Evolutionary conservation across 2,113 vertebrate species (phyloP).

Genomic region (Carassius auratus): DNA sequence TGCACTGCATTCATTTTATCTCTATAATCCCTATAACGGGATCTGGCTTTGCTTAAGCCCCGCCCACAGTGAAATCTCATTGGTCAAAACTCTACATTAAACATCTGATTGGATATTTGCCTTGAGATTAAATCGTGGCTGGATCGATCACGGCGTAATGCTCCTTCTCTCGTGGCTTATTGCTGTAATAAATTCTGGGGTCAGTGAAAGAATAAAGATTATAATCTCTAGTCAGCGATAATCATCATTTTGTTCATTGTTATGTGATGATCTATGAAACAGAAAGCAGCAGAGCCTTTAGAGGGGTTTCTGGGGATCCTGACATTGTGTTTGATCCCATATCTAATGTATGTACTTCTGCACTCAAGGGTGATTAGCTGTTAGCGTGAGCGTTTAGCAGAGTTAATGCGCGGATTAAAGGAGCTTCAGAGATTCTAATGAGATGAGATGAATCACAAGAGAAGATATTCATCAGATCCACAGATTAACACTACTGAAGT

Average conservation of each 20-base stretch:
- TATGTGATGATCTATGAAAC: background rate
- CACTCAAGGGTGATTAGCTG: background rate
- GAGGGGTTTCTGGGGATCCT: background rate
- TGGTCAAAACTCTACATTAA: background rate
- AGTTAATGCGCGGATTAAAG: conserved; percentile 34
- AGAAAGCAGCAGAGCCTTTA: conserved; percentile 8
- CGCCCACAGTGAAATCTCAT: background rate
- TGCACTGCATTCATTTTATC: background rate
- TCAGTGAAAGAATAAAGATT: background rate
- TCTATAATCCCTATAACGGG: background rate
- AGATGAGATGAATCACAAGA: background rate
- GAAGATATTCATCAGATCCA: too few species aligned
- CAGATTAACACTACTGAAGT: background rate
- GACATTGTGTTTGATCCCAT: conserved; percentile 15
- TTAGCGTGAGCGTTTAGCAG: background rate
- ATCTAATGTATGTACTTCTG: conserved; percentile 2
- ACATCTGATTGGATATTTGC: background rate
- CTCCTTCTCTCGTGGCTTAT: background rate
- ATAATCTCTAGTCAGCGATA: conserved; percentile 9
- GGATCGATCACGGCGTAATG: background rate
- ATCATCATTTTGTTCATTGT: background rate
- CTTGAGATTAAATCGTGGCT: background rate
- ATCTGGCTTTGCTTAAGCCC: background rate
- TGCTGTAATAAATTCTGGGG: background rate
- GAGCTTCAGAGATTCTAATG: conserved; percentile 17